These are phyloP conservation scores for Drosophila sucinea DNA, from an alignment of 1,140 invertebrate species.

Conservation along the genomic window DNA sequence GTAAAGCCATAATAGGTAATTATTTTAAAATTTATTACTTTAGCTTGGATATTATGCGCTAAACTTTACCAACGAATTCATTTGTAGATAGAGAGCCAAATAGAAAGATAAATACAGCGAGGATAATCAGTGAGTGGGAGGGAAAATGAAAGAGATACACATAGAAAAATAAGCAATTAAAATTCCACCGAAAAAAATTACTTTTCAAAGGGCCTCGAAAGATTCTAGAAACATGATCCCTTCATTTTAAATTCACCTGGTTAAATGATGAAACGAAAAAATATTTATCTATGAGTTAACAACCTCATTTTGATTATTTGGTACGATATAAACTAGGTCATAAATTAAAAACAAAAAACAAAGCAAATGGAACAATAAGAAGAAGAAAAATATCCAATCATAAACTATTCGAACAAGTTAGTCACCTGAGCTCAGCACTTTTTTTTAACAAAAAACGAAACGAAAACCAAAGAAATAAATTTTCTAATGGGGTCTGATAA, in stretches of 20 bases:
- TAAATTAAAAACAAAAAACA: background rate
- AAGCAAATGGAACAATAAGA: background rate
- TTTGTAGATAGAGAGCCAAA: background rate
- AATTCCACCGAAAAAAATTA: background rate
- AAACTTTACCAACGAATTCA: slow-evolving; percentile 41
- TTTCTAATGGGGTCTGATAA: slow-evolving; percentile 11
- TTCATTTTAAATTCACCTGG: background rate
- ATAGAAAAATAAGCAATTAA: background rate
- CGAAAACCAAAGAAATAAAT: background rate
- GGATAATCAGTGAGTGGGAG: background rate
- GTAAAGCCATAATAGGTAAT: slow-evolving; percentile 81
- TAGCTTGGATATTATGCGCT: slow-evolving; percentile 58
- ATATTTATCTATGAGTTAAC: background rate
- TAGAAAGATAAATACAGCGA: no score
- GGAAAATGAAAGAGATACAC: background rate
- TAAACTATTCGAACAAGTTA: slow-evolving; percentile 13
- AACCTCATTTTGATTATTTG: background rate
- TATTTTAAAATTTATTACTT: slow-evolving; percentile 82
- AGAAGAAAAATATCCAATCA: slow-evolving; percentile 1
- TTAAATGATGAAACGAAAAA: background rate
- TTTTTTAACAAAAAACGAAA: background rate
- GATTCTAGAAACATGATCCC: background rate
- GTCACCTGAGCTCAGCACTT: slow-evolving; percentile 10
- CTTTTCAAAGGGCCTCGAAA: background rate
- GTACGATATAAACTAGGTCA: background rate